phyloP scores from a whole-genome alignment of 2,888 invertebrate species.

The Oligia latruncula region DNA sequence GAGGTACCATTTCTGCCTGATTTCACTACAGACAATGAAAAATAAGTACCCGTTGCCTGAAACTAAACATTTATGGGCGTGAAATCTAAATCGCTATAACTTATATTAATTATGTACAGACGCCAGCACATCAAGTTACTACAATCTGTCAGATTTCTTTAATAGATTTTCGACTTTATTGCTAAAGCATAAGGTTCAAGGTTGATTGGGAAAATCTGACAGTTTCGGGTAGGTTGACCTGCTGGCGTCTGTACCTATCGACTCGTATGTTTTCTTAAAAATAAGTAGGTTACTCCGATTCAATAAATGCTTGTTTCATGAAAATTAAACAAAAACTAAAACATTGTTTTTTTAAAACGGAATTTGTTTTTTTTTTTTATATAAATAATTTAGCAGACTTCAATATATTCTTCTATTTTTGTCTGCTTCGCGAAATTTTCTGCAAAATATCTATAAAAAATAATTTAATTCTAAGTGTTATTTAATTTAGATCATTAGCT shows the following conservation, averaged over 20 bases:
- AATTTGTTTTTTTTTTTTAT: not conserved
- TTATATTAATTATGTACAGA: constrained; percentile 3
- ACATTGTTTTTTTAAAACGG: not conserved
- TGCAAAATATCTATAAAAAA: not conserved
- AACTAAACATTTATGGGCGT: not conserved
- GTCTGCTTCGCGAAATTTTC: not conserved
- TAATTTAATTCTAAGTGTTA: not conserved
- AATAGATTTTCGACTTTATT: too few relatives aligned
- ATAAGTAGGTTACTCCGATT: constrained; percentile 13
- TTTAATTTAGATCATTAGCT: not conserved
- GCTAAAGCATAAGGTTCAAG: too few relatives aligned
- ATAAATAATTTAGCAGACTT: constrained; percentile 1
- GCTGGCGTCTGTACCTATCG: not conserved
- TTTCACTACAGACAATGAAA: not conserved
- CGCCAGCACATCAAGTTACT: too few relatives aligned
- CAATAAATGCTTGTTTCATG: not conserved
- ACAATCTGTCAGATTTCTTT: too few relatives aligned
- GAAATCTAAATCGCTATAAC: not conserved
- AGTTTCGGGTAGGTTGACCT: too few relatives aligned
- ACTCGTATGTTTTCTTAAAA: not conserved
- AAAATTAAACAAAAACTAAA: not conserved
- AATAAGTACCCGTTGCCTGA: constrained; percentile 7
- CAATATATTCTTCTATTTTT: not conserved
- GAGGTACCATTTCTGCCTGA: constrained; percentile 1
- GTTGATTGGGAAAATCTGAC: too few relatives aligned